These are phyloP conservation scores for Perdita meconis DNA, from an alignment of 2,888 invertebrate genomes.

Conservation along the genomic window DNA sequence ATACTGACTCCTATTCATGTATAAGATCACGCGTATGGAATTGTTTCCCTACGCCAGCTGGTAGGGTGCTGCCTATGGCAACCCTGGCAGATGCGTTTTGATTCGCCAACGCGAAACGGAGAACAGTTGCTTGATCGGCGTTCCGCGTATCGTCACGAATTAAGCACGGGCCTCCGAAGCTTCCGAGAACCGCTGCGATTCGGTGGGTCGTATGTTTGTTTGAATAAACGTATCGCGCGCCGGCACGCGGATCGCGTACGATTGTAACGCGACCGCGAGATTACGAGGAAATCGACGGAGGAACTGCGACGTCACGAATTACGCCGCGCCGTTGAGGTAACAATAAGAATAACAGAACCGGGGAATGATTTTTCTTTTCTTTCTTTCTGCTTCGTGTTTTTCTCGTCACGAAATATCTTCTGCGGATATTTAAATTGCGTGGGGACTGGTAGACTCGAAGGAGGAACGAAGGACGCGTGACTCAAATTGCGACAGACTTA, in stretches of 20 bases:
- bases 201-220: background rate
- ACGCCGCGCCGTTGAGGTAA: too few relatives aligned
- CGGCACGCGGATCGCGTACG: background rate
- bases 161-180: background rate
- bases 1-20: too few relatives aligned
- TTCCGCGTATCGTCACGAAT: background rate
- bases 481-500: background rate
- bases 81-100: too few relatives aligned
- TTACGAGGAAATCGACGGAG: conserved; percentile 5
- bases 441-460: background rate
- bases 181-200: conserved; percentile 7
- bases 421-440: background rate
- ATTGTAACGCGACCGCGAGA: conserved; percentile 1
- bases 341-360: background rate
- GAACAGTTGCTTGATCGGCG: background rate
- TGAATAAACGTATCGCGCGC: background rate
- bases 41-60: too few relatives aligned
- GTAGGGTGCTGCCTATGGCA: too few relatives aligned
- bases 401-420: background rate
- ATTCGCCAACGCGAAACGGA: background rate
- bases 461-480: conserved; percentile 2
- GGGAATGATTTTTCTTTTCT: background rate
- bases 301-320: background rate
- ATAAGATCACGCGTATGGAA: too few relatives aligned
- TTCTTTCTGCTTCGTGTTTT: background rate